These are phyloP conservation scores for Collichthys lucidus DNA, from an alignment of 2,113 vertebrate genomes.

Conservation along the genomic window DNA sequence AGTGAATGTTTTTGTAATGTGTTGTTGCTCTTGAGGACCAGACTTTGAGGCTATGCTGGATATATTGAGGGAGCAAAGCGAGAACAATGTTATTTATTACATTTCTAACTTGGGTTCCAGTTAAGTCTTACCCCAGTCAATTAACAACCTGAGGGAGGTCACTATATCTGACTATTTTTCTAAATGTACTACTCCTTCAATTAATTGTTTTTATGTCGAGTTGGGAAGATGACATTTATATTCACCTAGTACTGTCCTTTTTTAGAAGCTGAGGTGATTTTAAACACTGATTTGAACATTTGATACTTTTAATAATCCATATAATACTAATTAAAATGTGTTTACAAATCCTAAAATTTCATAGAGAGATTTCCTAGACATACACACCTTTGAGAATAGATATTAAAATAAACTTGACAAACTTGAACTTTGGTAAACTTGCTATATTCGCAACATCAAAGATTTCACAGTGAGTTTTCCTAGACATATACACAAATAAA, in stretches of 20 bases:
- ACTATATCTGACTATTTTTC: neutral
- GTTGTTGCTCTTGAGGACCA: neutral
- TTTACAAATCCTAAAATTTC: neutral
- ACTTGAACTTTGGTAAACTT: too few species aligned
- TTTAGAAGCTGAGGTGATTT: too few species aligned
- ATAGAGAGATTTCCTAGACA: neutral
- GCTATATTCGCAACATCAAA: too few species aligned
- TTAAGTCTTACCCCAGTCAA: neutral
- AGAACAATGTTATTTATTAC: neutral
- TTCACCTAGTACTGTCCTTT: neutral
- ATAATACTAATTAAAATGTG: neutral
- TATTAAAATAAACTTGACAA: too few species aligned
- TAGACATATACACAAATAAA: too few species aligned
- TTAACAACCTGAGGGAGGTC: neutral
- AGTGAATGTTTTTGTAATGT: neutral
- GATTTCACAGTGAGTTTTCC: too few species aligned
- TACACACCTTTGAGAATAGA: too few species aligned
- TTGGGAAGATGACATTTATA: neutral
- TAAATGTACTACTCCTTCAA: too few species aligned
- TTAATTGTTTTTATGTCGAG: too few species aligned
- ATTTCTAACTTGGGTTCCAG: neutral
- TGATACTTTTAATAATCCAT: too few species aligned
- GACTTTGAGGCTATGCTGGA: neutral
- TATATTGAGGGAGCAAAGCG: slow-evolving; percentile 22
- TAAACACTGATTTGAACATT: too few species aligned